Evolutionary conservation across 2,797 vertebrate species (phyloP), one percentile per base, ranked within the genome.

Genomic region (Anas flavirostris): DNA sequence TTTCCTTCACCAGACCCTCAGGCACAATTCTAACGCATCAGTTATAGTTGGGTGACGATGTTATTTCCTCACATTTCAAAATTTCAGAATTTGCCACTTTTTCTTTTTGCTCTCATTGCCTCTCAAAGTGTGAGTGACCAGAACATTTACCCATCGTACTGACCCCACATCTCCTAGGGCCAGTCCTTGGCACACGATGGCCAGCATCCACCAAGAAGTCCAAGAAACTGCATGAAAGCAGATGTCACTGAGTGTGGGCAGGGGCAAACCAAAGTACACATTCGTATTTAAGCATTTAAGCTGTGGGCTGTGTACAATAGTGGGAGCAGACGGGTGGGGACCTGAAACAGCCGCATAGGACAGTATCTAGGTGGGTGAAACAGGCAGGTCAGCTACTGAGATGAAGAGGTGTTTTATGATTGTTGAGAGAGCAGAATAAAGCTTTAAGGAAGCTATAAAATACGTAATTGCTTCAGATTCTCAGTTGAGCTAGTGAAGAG

Each of bases 381-480:
- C 0, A 3, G 46, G 37, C 70, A 53, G 39, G 35, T 80, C 43
- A 9, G 8, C 17, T 18, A 2, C 74, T 29, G 75, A 63, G 31
- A 60, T 6, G 60, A 39, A 29, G 43, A 77, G 46, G 52, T 74
- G 19, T 11, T 87, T 88, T 16, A 37, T 16, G 25, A 39, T 1
- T 13, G 55, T 39, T 58, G 80, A 33, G 50, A 81, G 81, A 85
- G 56, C 7, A 59, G 73, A 52, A 88, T 7, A 70, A 90, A 93
- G 69, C 66, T 90, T 88, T 72, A 56, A 86, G 58, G 16, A 37
- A 39, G 48, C 48, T 55, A 84, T 93, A 74, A 86, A 95, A 75
- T 56, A 21, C 22, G 88, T 78, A 93, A 94, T 96, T 81, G 18
- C 91, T 82, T 75, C 56, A 22, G 66, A n/a, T 80, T 86, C 77